A percentile compares a stretch with the other conserved stretches of the same genome.
These are phyloP conservation scores for Steinernema scapterisci DNA, from an alignment of 2,888 invertebrate species.

Conservation along the genomic window DNA sequence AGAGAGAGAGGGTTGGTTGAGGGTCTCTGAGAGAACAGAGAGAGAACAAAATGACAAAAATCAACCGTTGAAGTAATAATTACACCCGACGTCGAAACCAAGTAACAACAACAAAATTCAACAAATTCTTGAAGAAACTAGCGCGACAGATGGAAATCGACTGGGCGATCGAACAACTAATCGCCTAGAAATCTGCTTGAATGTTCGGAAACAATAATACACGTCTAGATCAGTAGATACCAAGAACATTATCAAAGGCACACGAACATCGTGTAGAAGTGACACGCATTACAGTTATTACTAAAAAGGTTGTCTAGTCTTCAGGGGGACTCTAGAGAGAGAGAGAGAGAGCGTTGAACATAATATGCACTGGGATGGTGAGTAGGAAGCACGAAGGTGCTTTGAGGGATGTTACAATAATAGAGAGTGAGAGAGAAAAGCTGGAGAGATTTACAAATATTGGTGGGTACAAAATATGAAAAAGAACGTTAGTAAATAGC, in stretches of 20 bases:
- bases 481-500: neutral
- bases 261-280: slow-evolving; percentile 18
- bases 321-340: neutral
- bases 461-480: neutral
- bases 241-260: slow-evolving; percentile 2
- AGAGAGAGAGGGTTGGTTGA: neutral
- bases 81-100: slow-evolving; percentile 31
- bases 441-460: neutral
- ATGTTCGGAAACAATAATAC: neutral
- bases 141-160: neutral
- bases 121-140: slow-evolving; percentile 7
- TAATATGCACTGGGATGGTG: neutral
- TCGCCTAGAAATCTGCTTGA: neutral
- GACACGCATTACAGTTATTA: slow-evolving; percentile 15
- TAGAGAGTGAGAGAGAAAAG: neutral
- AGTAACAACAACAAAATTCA: slow-evolving; percentile 28
- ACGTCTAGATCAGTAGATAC: slow-evolving; percentile 13
- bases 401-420: neutral
- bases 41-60: neutral
- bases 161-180: neutral
- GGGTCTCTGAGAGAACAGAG: neutral
- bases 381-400: too few species aligned
- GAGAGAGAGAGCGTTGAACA: neutral
- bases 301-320: neutral
- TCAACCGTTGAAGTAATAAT: slow-evolving; percentile 32